Base-by-base conservation (phyloP, 2,888 invertebrate genomes). In the Perithous albicinctus region DNA sequence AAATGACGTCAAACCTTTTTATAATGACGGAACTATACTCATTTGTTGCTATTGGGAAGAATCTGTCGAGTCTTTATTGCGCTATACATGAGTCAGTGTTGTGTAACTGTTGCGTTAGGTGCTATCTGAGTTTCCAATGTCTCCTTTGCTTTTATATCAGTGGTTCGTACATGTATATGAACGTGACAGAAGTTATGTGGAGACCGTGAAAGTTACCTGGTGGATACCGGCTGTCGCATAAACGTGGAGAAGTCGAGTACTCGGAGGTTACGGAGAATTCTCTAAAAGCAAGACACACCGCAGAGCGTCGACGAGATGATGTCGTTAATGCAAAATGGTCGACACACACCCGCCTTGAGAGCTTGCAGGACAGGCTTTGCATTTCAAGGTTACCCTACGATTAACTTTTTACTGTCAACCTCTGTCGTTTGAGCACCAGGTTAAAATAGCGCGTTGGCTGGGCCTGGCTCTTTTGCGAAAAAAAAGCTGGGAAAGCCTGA, bases 71-170 rank as follows among this genome's bases (percentile, higher is more conserved):
- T 20, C 15, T 46, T 46, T 6, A 66, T 46, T 43, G 66, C 29
- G 15, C 46, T 29, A 15, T 18, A 66, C 29, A 4, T 20, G 23
- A 29, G 29, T 66, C 32, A 43, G 26, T 43, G 32, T 46, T 15
- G 64, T 64, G 64, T 64, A 64, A 64, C 64, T 43, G 64, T 43
- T 64, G 64, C 43, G 26, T 48, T 48, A 20, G 20, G 48, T 8
- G 48, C 20, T 6, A 4, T 18, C 20, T 20, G n/a, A 18, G 48
- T 18, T 18, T 18, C 18, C 15, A 48, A 8, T 20, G 23, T 51
- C 23, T 23, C 3, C 51, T 23, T 23, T 23, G 51, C 51, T 51
- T 10, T 51, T 51, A 51, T 51, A 51, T 51, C 23, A 51, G 51
- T 10, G n/a, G 10, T 20, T 2, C 23, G 20, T 12, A 12, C 51